A percentile compares a stretch with the other conserved stretches of the same genome.
phyloP scores from a whole-genome alignment of 2,888 invertebrate species.

The Zele albiditarsus region DNA sequence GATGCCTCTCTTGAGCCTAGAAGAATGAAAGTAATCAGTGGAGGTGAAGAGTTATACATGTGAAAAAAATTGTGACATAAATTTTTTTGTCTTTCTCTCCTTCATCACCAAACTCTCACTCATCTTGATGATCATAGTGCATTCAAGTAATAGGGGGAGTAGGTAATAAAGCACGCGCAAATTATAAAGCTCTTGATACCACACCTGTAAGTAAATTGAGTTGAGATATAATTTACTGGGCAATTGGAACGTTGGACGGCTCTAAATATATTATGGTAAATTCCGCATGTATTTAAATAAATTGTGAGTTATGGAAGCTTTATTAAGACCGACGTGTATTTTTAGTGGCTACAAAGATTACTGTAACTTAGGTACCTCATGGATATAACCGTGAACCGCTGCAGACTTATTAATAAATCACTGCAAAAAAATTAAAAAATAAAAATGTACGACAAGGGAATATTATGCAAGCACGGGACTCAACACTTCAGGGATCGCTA shows the following conservation, averaged over 20 bases:
- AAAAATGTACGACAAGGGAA: constrained; percentile 21
- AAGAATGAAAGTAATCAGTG: too few relatives aligned
- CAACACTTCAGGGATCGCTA: constrained; percentile 20
- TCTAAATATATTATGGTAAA: constrained; percentile 56
- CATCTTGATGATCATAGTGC: constrained; percentile 28
- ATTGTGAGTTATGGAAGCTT: constrained; percentile 62
- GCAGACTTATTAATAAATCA: constrained; percentile 51
- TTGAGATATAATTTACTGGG: constrained; percentile 60
- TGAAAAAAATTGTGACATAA: background rate
- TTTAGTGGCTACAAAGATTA: constrained; percentile 17
- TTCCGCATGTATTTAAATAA: constrained; percentile 69
- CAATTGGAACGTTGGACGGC: constrained; percentile 60
- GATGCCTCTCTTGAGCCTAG: too few relatives aligned
- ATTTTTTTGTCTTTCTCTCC: constrained; percentile 8
- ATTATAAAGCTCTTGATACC: constrained; percentile 52
- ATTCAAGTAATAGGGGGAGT: background rate
- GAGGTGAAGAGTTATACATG: too few relatives aligned
- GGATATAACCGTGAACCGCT: constrained; percentile 39
- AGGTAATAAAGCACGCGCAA: constrained; percentile 49
- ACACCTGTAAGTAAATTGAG: constrained; percentile 57
- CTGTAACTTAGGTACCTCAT: constrained; percentile 17
- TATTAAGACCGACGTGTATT: constrained; percentile 66
- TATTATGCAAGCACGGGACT: background rate
- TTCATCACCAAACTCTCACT: background rate
- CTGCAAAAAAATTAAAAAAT: background rate